A percentile compares a stretch with the other conserved stretches of the same genome.
These are phyloP conservation scores for Samia ricini DNA, from an alignment of 1,140 invertebrate species.

Conservation along the genomic window DNA sequence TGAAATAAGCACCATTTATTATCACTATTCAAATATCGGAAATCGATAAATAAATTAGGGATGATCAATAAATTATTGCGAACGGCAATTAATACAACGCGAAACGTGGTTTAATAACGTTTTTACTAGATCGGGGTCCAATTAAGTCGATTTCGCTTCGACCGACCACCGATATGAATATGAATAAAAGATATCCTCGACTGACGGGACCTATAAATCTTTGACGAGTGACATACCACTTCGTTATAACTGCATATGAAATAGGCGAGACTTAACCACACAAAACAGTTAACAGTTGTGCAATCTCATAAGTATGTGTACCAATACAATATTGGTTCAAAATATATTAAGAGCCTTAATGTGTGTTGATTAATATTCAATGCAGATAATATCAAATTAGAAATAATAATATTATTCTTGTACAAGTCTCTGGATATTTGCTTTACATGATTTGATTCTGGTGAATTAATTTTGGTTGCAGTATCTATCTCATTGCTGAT, in stretches of 20 bases:
- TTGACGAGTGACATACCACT: constrained; percentile 30
- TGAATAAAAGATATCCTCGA: constrained; percentile 40
- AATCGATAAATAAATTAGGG: neutral
- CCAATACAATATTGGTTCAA: too few relatives aligned
- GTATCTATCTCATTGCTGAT: too few relatives aligned
- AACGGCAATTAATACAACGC: constrained; percentile 27
- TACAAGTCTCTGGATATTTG: too few relatives aligned
- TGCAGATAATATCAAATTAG: too few relatives aligned
- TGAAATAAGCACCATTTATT: neutral
- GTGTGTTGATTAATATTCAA: too few relatives aligned
- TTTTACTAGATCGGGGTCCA: constrained; percentile 27
- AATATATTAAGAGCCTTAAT: too few relatives aligned
- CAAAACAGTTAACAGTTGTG: neutral
- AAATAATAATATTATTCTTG: too few relatives aligned
- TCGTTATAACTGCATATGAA: constrained; percentile 18
- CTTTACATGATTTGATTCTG: too few relatives aligned
- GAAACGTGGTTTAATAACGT: constrained; percentile 19
- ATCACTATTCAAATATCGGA: neutral
- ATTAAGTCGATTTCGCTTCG: constrained; percentile 31
- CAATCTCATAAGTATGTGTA: neutral
- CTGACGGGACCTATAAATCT: constrained; percentile 40
- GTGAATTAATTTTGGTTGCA: too few relatives aligned
- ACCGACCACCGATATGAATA: constrained; percentile 34
- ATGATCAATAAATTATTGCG: constrained; percentile 1
- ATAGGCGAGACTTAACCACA: neutral